These are phyloP conservation scores for Ditylenchus dipsaci DNA, from an alignment of 1,140 invertebrate species.

Conservation along the genomic window DNA sequence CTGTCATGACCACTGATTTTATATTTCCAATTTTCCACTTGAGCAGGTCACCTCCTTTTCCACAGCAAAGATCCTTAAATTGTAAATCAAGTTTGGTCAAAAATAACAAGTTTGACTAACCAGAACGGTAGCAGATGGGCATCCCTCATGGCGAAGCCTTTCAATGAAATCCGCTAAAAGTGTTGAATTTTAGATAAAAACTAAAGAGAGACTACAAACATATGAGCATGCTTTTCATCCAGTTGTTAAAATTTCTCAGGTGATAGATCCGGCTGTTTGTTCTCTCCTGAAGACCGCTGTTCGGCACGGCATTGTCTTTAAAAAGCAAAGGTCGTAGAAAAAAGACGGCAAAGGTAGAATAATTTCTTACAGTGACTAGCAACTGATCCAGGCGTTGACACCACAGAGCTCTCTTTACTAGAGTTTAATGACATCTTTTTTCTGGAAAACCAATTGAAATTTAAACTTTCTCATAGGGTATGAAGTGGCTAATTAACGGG, in stretches of 20 bases:
- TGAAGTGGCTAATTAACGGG: no score
- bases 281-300: neutral
- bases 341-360: no score
- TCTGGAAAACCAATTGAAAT: no score
- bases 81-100: no score
- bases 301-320: neutral
- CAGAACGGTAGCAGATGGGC: slow-evolving; percentile 62
- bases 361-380: no score
- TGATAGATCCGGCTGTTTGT: slow-evolving; percentile 73
- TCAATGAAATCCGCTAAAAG: slow-evolving; percentile 57
- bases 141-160: slow-evolving; percentile 66
- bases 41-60: slow-evolving; percentile 91
- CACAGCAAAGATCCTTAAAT: slow-evolving; percentile 66
- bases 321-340: no score
- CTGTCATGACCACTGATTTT: slow-evolving; percentile 78
- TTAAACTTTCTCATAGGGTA: no score
- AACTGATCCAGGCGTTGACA: no score
- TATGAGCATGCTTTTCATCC: slow-evolving; percentile 93
- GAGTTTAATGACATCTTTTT: no score
- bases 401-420: neutral
- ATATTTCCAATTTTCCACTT: slow-evolving; percentile 87
- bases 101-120: no score
- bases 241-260: slow-evolving; percentile 96
- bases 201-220: slow-evolving; percentile 58
- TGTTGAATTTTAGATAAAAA: neutral